These are phyloP conservation scores for Albula goreensis DNA, from an alignment of 2,113 vertebrate species.

Conservation along the genomic window DNA sequence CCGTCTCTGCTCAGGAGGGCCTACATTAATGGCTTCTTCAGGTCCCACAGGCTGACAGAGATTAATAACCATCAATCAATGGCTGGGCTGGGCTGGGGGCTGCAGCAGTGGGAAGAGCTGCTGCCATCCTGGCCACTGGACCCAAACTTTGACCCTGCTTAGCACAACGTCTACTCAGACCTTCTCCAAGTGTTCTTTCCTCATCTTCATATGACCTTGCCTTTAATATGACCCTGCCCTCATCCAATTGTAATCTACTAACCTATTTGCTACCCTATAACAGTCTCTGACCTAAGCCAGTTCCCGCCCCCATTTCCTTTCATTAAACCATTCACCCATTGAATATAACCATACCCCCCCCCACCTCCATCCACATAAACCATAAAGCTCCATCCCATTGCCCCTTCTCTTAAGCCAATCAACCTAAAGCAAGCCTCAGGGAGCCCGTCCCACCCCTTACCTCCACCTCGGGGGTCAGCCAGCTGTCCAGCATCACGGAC, in stretches of 20 bases:
- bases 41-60: not conserved
- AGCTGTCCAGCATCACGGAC: conserved; percentile 75
- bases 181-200: no score
- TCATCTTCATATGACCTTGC: no score
- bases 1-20: not conserved
- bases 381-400: not conserved
- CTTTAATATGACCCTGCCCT: no score
- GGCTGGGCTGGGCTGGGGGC: not conserved
- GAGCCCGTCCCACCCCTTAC: conserved; percentile 47
- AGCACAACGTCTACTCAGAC: not conserved
- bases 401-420: not conserved
- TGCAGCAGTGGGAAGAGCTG: not conserved
- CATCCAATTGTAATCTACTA: no score
- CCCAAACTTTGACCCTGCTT: not conserved
- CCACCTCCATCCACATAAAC: not conserved
- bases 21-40: not conserved
- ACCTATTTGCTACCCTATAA: no score
- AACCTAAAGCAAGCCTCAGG: not conserved
- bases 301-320: no score
- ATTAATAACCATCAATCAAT: not conserved
- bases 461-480: conserved; percentile 78
- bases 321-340: no score
- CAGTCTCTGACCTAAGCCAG: no score
- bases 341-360: no score
- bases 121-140: not conserved